Conservation (phyloP, 1,140 invertebrate genomes). For the Trichoplusia ni region DNA sequence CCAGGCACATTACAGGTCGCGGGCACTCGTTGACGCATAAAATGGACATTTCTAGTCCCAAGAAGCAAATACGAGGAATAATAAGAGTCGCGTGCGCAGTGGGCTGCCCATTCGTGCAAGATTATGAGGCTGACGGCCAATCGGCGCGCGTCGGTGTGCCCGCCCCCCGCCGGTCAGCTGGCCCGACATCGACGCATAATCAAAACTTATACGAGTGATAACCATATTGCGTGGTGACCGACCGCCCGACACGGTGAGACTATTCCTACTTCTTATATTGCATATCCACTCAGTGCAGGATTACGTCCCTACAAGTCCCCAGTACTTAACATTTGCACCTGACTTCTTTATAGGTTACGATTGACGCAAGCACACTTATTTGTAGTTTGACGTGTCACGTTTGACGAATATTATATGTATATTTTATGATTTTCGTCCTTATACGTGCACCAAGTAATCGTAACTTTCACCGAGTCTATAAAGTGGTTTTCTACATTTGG, state of each 20-base stretch:
- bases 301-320: too few relatives aligned
- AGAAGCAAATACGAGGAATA: constrained; percentile 27
- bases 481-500: too few relatives aligned
- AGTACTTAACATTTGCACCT: too few relatives aligned
- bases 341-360: too few relatives aligned
- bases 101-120: constrained; percentile 38
- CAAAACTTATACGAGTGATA: constrained; percentile 46
- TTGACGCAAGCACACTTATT: too few relatives aligned
- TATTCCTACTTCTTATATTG: background rate
- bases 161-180: constrained; percentile 25
- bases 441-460: too few relatives aligned
- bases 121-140: constrained; percentile 45
- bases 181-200: constrained; percentile 37
- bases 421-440: too few relatives aligned
- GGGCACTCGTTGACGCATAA: constrained; percentile 14
- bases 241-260: constrained; percentile 31
- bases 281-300: background rate
- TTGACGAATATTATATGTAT: too few relatives aligned
- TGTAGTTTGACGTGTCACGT: too few relatives aligned
- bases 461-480: too few relatives aligned
- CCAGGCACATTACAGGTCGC: constrained; percentile 8
- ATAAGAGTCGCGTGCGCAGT: constrained; percentile 46
- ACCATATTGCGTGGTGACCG: constrained; percentile 41
- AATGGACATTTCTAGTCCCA: constrained; percentile 20
- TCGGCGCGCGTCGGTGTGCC: constrained; percentile 23